Evolutionary conservation across 2,888 invertebrate species (phyloP).

Genomic region (Netelia melanura): DNA sequence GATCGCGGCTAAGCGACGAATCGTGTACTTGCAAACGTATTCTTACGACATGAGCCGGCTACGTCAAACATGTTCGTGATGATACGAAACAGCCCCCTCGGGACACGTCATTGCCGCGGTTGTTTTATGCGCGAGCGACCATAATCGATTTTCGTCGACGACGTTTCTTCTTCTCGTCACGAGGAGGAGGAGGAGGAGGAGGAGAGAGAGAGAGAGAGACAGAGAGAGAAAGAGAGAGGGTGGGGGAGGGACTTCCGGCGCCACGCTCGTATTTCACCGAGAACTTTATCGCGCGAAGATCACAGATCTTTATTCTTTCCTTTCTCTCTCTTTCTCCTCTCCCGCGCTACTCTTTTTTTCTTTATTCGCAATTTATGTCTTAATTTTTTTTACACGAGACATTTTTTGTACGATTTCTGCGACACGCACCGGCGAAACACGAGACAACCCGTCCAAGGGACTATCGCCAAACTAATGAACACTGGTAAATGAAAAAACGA

Average conservation of each 20-base stretch:
- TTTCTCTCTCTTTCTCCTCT: neutral
- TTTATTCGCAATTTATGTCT: neutral
- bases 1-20: no score
- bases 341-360: neutral
- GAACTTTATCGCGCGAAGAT: conserved; percentile 31
- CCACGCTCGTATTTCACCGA: neutral
- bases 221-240: no score
- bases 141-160: conserved; percentile 15
- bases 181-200: no score
- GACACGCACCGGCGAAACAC: neutral
- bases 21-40: neutral
- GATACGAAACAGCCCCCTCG: conserved; percentile 35
- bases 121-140: neutral
- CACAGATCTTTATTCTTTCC: conserved; percentile 3
- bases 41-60: neutral
- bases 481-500: neutral
- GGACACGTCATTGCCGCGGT: conserved; percentile 49
- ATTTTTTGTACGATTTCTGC: neutral
- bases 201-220: no score
- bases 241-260: neutral
- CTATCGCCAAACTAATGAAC: neutral
- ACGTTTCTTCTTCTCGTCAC: conserved; percentile 6
- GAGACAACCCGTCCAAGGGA: neutral
- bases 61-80: conserved; percentile 40
- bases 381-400: neutral